Evolutionary conservation across 2,797 vertebrate genomes (phyloP), one percentile per base, ranked within the genome.

Genomic region (Phoebastria nigripes): DNA sequence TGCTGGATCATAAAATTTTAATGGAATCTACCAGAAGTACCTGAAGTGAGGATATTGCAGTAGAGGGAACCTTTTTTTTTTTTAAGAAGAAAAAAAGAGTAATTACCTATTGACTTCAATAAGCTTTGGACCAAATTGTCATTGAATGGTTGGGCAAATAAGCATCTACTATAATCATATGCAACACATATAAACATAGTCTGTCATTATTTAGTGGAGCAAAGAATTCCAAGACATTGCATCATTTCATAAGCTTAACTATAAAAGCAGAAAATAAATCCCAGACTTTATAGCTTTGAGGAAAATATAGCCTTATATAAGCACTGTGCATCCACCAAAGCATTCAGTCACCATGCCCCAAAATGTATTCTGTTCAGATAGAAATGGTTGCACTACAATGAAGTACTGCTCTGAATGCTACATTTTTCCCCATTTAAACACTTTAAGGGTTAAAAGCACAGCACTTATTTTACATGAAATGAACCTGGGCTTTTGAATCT

Each of bases 401-500:
- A 91, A 83, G 49, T 49, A 39, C 54, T 63, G 5, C 52, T 79
- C 62, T 82, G 35, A 80, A 70, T 65, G 37, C 55, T 76, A 9
- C 16, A 6, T 87, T 88, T 82, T 7, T 1, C 21, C 31, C 58
- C 73, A 77, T 76, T 95, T 96, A 92, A 83, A 89, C 73, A 78
- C 61, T 93, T 72, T 44, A 83, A 89, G 80, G 91, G 88, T 97
- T 96, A 95, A 94, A 94, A 95, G 79, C 82, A 91, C 49, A 73
- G 47, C 82, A 93, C 65, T 59, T 80, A 74, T 49, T 94, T 89
- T 91, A 66, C 13, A n/a, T 62, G 11, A 89, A 70, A 70, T 87
- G 94, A 94, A 93, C 93, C 70, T 15, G 79, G 28, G 72, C 93
- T 93, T 94, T 93, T 95, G 96, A 93, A 94, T 78, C 62, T 80